Base-by-base conservation (phyloP, 2,113 vertebrate genomes). In the Erythrocercus mccallii region DNA sequence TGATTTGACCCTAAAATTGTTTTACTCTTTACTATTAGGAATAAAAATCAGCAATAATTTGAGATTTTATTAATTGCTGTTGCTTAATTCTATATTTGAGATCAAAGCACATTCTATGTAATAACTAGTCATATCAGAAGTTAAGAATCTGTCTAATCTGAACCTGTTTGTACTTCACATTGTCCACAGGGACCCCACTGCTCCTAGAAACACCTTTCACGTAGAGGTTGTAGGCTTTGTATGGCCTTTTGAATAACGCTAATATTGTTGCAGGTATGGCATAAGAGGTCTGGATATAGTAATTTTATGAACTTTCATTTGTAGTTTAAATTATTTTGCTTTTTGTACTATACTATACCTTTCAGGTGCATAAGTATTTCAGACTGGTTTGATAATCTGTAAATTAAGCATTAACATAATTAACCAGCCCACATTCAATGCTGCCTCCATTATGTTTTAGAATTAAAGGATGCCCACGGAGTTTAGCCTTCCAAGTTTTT, bases 401-500 rank as follows among this genome's bases (percentile, higher is more conserved):
- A 94, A 89, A 93, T 95, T 95, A 90, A 77, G 16, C 79, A 84
- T 76, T 87, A 89, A 64, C 10, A 51, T 90, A 94, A 90, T 92
- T 92, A 87, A 69, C 20, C 13, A 77, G 21, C 24, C n/a, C 31
- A 85, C 38, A 37, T 90, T 91, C 48, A 85, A 48, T 85, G 50
- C n/a, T 77, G 61, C 15, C 12, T 70, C 17, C 30, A 64, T 79
- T 66, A 80, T 17, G 35, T 65, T 92, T 93, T 86, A 77, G 23
- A 87, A 48, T 77, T 88, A 51, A 48, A 65, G 11, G 7, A 47
- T 80, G 10, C 31, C 37, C 38, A 44, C 6, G 44, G 48, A 83
- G 2, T 23, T 79, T 78, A 77, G 13, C 35, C 21, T 78, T 66
- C 20, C 64, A 60, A 79, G n/a, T 27, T 61, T 71, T 94, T 93